These are phyloP conservation scores for Pseudochromis fuscus DNA, from an alignment of 2,797 vertebrate species.

Conservation along the genomic window DNA sequence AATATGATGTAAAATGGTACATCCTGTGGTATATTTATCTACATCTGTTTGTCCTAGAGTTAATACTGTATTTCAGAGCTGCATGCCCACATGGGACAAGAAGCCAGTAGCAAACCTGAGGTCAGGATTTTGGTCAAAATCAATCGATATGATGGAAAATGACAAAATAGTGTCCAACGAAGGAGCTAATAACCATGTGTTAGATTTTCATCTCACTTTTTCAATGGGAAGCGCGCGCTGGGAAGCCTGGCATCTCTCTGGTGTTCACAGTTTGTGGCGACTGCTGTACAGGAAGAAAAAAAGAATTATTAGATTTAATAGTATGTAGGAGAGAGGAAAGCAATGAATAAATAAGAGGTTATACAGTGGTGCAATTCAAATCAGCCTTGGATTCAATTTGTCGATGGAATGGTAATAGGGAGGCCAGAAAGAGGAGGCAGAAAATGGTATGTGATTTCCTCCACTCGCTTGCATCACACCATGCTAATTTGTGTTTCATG, in stretches of 20 bases:
- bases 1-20: background rate
- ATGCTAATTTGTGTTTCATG: conserved; percentile 82
- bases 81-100: background rate
- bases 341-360: conserved; percentile 88
- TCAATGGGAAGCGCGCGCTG: conserved; percentile 34
- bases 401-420: conserved; percentile 80
- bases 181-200: conserved; percentile 51
- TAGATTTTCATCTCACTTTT: conserved; percentile 55
- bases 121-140: conserved; percentile 21
- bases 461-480: conserved; percentile 71
- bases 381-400: conserved; percentile 85
- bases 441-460: conserved; percentile 78
- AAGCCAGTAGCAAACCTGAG: conserved; percentile 1
- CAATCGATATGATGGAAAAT: conserved; percentile 28
- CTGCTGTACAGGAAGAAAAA: conserved; percentile 59
- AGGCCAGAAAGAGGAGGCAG: conserved; percentile 73
- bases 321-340: conserved; percentile 79
- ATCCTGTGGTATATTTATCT: background rate
- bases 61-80: background rate
- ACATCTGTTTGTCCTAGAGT: background rate
- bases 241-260: conserved; percentile 61
- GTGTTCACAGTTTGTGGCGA: conserved; percentile 58
- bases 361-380: conserved; percentile 86
- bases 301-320: conserved; percentile 85
- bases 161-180: conserved; percentile 9